These are phyloP conservation scores for Eristalinus sepulchralis DNA, from an alignment of 2,888 invertebrate genomes.

Conservation along the genomic window DNA sequence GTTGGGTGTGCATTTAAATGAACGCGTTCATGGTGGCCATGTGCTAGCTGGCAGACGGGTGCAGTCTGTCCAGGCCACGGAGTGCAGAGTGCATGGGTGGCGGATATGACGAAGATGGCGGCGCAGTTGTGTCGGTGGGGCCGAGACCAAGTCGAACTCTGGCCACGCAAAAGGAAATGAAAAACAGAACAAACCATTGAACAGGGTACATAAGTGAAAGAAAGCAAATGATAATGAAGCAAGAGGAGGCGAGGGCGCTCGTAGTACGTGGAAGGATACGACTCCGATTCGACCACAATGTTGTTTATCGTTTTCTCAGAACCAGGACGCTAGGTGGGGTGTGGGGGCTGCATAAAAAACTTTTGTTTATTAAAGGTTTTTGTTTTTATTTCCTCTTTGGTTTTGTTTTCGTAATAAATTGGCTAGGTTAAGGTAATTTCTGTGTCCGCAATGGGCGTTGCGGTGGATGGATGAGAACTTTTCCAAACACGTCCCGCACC, in stretches of 20 bases:
- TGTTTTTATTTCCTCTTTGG: not conserved
- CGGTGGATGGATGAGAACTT: not conserved
- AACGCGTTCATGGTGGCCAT: constrained; percentile 34
- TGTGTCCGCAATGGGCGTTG: not conserved
- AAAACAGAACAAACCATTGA: not conserved
- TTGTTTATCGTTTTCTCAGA: not conserved
- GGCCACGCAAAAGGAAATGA: not conserved
- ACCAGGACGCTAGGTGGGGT: not conserved
- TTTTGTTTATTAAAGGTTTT: constrained; percentile 19
- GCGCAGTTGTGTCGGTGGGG: not conserved
- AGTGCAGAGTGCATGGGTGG: constrained; percentile 26
- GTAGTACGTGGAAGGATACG: constrained; percentile 2
- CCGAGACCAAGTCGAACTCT: not conserved
- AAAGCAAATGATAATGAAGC: not conserved
- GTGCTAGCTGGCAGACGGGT: constrained; percentile 24
- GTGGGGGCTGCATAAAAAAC: not conserved
- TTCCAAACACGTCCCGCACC: not conserved
- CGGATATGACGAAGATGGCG: not conserved
- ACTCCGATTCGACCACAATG: not conserved
- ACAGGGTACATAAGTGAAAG: not conserved
- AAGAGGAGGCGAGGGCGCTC: not conserved
- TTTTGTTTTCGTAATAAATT: constrained; percentile 8
- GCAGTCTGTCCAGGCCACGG: not conserved
- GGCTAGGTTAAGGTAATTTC: constrained; percentile 32
- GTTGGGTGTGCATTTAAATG: constrained; percentile 9